Evolutionary conservation across 2,113 vertebrate species (phyloP).

Genomic region (Toxotes jaculatrix): DNA sequence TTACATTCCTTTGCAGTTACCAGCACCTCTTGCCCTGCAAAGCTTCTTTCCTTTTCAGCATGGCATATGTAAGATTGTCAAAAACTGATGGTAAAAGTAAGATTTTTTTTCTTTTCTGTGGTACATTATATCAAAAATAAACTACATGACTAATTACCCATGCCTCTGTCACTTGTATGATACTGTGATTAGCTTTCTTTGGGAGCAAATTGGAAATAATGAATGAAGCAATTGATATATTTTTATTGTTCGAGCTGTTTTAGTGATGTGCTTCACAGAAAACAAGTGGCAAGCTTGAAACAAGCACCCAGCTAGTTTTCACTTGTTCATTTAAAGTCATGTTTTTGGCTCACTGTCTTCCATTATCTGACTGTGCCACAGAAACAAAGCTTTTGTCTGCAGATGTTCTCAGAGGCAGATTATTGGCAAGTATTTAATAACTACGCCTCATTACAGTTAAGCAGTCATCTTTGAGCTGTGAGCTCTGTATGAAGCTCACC

Average conservation of each 20-base stretch:
- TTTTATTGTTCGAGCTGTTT: slow-evolving; percentile 7
- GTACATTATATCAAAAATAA: neutral
- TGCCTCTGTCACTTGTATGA: slow-evolving; percentile 12
- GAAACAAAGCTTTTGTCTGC: slow-evolving; percentile 55
- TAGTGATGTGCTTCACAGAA: slow-evolving; percentile 25
- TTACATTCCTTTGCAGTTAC: slow-evolving; percentile 16
- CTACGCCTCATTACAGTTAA: slow-evolving; percentile 45
- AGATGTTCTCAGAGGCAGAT: slow-evolving; percentile 55
- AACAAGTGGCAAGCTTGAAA: slow-evolving; percentile 28
- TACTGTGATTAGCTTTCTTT: slow-evolving; percentile 4
- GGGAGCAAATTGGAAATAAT: slow-evolving; percentile 11
- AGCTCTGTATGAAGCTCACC: slow-evolving; percentile 31
- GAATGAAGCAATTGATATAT: slow-evolving; percentile 20
- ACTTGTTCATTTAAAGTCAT: slow-evolving; percentile 44
- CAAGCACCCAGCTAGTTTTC: slow-evolving; percentile 30
- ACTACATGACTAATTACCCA: slow-evolving; percentile 1
- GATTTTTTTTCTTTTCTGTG: slow-evolving; percentile 1
- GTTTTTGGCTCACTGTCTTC: slow-evolving; percentile 40
- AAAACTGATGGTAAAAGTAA: slow-evolving; percentile 10
- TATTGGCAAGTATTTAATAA: slow-evolving; percentile 60
- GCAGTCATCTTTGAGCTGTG: slow-evolving; percentile 33
- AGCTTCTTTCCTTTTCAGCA: neutral
- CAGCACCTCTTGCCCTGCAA: neutral
- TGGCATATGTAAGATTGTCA: neutral
- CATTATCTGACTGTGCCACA: slow-evolving; percentile 44